Base-by-base conservation (phyloP, 2,113 vertebrate species). In the Emberiza fucata region DNA sequence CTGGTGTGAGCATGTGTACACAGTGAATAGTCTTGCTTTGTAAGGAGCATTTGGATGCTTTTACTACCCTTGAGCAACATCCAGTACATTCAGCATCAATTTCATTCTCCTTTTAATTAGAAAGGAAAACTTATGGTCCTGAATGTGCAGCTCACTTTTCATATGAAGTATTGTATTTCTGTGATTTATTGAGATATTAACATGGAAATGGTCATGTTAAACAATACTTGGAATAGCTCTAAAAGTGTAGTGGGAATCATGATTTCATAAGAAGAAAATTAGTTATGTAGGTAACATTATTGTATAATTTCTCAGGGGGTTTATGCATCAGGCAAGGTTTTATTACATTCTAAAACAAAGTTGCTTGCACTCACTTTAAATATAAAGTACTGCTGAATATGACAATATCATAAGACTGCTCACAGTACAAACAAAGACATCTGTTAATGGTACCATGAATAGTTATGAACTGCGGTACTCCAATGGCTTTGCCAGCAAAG, bases 161-260 rank as follows among this genome's bases (percentile, higher is more conserved):
- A 80, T 91, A 92, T 88, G 76, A 97, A 97, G 92, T 96, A 97
- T 98, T 98, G 97, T 95, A 92, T 96, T 98, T 97, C 90, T 51
- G 33, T 98, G 97, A 98, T 98, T 97, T 98, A 98, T 96, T 95
- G 88, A 96, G 91, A 95, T 98, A 98, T 98, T 98, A 98, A 97
- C 97, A 98, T 98, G 97, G 97, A 98, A 98, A 98, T 97, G 86
- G 96, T 97, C 94, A 96, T 98, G 97, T 98, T 98, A 98, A 98
- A 97, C 97, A 98, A 98, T 98, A 97, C 96, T 98, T 98, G 95
- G 93, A 96, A 98, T 97, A 97, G 97, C 95, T 97, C 91, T 98
- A 97, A 98, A 97, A 97, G 95, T 96, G 95, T 95, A 95, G 94
- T 86, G 96, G 97, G 96, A 97, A 97, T 97, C 97, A 97, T 96